phyloP scores from a whole-genome alignment of 2,797 vertebrate genomes.

The Miichthys miiuy region DNA sequence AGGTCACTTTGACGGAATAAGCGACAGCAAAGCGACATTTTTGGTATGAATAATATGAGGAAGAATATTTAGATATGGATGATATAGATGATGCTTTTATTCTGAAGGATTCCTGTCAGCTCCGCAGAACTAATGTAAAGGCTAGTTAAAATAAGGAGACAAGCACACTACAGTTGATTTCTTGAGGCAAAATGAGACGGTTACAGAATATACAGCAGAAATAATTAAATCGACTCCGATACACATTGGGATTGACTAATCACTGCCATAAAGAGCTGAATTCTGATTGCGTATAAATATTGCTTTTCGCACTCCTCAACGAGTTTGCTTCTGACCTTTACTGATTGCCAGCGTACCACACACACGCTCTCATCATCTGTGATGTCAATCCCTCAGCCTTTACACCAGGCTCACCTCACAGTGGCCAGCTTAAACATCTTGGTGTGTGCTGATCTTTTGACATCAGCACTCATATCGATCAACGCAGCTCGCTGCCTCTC shows the following conservation, averaged over 20 bases:
- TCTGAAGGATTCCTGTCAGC: not conserved
- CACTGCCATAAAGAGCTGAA: slow-evolving; percentile 11
- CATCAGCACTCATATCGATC: slow-evolving; percentile 60
- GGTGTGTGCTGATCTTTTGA: slow-evolving; percentile 61
- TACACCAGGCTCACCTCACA: slow-evolving; percentile 19
- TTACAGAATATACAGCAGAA: not conserved
- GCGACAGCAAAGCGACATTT: not conserved
- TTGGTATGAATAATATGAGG: not conserved
- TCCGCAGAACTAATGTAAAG: not conserved
- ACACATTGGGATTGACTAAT: not conserved
- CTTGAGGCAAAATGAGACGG: not conserved
- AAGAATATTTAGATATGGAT: not conserved
- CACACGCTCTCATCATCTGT: slow-evolving; percentile 19
- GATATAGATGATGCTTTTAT: slow-evolving; percentile 12
- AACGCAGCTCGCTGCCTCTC: slow-evolving; percentile 31
- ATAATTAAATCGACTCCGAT: not conserved
- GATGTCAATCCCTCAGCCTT: slow-evolving; percentile 27
- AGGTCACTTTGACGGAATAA: not conserved
- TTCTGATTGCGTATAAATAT: slow-evolving; percentile 29
- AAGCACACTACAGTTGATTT: not conserved
- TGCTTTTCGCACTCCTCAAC: slow-evolving; percentile 19
- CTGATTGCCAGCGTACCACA: slow-evolving; percentile 17
- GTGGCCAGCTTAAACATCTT: slow-evolving; percentile 41
- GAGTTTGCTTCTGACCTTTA: slow-evolving; percentile 26
- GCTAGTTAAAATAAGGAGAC: not conserved